Evolutionary conservation across 2,113 vertebrate species (phyloP).

Genomic region (Vulpes ferrilata): DNA sequence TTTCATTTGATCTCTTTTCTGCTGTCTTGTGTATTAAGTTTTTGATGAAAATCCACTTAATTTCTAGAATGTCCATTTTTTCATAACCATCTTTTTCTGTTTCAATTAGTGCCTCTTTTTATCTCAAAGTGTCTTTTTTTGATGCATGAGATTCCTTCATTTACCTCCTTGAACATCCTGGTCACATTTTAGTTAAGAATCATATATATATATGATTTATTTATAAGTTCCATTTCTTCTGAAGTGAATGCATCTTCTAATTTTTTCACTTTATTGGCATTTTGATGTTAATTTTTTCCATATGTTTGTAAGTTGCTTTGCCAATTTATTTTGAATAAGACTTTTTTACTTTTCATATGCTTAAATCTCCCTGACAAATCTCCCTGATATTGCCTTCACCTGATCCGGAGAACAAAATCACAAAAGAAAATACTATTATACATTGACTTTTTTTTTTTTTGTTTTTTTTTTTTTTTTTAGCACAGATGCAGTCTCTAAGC

Average conservation of each 20-base stretch:
- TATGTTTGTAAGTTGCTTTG: background rate
- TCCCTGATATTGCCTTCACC: background rate
- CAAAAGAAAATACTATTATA: conserved; percentile 1
- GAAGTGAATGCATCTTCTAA: background rate
- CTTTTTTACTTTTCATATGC: background rate
- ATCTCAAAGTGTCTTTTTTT: background rate
- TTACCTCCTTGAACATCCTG: background rate
- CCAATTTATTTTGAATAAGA: background rate
- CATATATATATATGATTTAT: background rate
- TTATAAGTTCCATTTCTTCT: conserved; percentile 27
- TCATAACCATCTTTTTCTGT: background rate
- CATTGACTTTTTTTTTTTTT: background rate
- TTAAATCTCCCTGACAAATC: conserved; percentile 13
- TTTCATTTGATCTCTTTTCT: background rate
- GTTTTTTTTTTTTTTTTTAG: background rate
- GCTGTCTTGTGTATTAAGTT: background rate
- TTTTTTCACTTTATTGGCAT: background rate
- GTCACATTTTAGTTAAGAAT: conserved; percentile 10
- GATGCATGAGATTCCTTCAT: background rate
- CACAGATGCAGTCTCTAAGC: background rate
- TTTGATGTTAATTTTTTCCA: background rate
- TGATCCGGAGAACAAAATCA: conserved; percentile 31
- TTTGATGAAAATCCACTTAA: background rate
- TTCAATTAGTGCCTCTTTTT: background rate
- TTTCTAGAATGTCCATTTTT: conserved; percentile 4